These are phyloP conservation scores for Tryphoninae sp. DNA, from an alignment of 2,888 invertebrate genomes.

Conservation along the genomic window DNA sequence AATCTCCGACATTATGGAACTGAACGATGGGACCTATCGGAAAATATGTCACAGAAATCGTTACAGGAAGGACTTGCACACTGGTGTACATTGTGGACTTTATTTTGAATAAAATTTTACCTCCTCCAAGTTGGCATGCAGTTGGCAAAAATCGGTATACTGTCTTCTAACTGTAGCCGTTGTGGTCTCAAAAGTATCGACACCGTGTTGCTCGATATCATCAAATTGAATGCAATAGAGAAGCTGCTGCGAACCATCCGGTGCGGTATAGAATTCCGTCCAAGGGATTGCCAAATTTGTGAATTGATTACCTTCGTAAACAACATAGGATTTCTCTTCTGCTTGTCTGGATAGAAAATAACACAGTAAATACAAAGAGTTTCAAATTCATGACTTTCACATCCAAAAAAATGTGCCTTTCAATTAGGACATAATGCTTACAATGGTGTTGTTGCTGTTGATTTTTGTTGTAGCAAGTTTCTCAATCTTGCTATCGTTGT, in stretches of 20 bases:
- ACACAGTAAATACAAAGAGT: neutral
- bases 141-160: conserved; percentile 76
- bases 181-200: conserved; percentile 77
- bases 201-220: conserved; percentile 77
- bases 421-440: conserved; percentile 60
- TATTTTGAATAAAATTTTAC: conserved; percentile 60
- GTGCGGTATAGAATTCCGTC: conserved; percentile 77
- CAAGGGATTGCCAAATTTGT: conserved; percentile 76
- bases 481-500: conserved; percentile 88
- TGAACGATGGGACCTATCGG: conserved; percentile 68
- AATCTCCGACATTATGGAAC: conserved; percentile 72
- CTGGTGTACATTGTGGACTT: neutral
- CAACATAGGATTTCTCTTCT: conserved; percentile 76
- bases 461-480: conserved; percentile 85
- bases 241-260: conserved; percentile 78
- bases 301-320: conserved; percentile 76
- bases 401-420: neutral
- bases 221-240: conserved; percentile 79
- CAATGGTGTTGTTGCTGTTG: conserved; percentile 76
- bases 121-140: conserved; percentile 76
- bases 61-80: neutral
- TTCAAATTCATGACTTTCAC: neutral
- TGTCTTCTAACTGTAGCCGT: conserved; percentile 77
- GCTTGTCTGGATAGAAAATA: conserved; percentile 67
- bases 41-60: conserved; percentile 47